Percentiles rank a stretch among this genome's conserved stretches.
Evolutionary conservation across 2,797 vertebrate genomes (phyloP).

Genomic region (Psittacula derbiana): DNA sequence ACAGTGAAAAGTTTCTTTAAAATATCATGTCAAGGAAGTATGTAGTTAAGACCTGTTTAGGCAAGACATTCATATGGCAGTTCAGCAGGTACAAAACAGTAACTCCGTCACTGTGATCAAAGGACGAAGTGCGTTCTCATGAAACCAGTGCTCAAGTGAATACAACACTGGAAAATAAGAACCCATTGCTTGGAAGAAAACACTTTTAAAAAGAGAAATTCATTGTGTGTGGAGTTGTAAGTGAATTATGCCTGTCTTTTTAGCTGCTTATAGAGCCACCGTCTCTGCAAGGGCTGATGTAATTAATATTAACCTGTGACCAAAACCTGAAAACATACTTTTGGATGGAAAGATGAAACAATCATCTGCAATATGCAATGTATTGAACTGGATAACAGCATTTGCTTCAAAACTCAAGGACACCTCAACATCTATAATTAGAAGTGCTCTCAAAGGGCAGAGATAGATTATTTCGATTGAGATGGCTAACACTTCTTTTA

Average conservation of each 20-base stretch:
- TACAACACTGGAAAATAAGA: neutral
- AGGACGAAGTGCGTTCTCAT: neutral
- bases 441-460: slow-evolving; percentile 14
- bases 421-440: slow-evolving; percentile 13
- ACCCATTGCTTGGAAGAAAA: neutral
- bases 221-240: neutral
- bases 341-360: slow-evolving; percentile 9
- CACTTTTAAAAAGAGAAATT: neutral
- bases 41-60: neutral
- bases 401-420: slow-evolving; percentile 47
- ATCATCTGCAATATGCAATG: neutral
- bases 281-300: neutral
- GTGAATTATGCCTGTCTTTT: neutral
- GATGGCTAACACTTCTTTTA: neutral
- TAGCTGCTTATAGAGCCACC: neutral
- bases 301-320: slow-evolving; percentile 29
- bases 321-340: slow-evolving; percentile 20
- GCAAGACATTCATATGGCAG: neutral
- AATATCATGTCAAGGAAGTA: neutral
- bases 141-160: neutral
- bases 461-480: neutral
- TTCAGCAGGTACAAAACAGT: neutral
- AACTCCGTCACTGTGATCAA: neutral
- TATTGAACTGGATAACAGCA: neutral
- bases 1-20: neutral